A percentile compares a stretch with the other conserved stretches of the same genome.
Conservation (phyloP, 2,113 vertebrate species). For the Lontra canadensis region DNA sequence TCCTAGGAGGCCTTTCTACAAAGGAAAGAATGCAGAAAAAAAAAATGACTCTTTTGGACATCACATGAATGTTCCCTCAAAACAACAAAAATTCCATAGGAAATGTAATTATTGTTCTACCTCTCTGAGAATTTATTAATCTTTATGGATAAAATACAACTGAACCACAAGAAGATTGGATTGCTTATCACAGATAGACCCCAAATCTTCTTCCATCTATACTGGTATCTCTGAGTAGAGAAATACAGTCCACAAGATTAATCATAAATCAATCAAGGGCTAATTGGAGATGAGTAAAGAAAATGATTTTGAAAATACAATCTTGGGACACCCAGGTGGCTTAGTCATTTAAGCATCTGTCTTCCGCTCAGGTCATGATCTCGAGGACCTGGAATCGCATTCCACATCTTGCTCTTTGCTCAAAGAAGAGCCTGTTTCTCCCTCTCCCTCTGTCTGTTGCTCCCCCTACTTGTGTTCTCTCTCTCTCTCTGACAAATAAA, state of each 20-base stretch:
- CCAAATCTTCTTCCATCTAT: neutral
- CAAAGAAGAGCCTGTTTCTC: too few species aligned
- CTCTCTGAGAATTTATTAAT: neutral
- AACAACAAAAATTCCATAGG: neutral
- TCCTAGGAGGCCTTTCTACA: neutral
- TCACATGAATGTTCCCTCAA: neutral
- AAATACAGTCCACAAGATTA: neutral
- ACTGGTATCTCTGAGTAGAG: neutral
- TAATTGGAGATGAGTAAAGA: neutral
- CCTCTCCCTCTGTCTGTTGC: too few species aligned
- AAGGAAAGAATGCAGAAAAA: neutral
- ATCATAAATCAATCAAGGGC: neutral
- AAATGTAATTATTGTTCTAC: neutral
- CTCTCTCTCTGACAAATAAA: too few species aligned
- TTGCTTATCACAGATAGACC: neutral
- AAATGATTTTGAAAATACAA: neutral
- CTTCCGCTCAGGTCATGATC: too few species aligned
- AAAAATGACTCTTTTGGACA: neutral
- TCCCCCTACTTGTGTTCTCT: too few species aligned
- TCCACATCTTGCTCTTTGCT: too few species aligned
- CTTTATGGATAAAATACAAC: neutral
- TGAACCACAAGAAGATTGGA: neutral
- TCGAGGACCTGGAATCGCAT: too few species aligned
- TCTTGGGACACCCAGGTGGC: neutral
- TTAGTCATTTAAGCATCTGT: too few species aligned